Percentiles rank a stretch among this genome's conserved stretches.
Conservation (phyloP, 2,797 vertebrate species). For the Onychomys leucogaster region DNA sequence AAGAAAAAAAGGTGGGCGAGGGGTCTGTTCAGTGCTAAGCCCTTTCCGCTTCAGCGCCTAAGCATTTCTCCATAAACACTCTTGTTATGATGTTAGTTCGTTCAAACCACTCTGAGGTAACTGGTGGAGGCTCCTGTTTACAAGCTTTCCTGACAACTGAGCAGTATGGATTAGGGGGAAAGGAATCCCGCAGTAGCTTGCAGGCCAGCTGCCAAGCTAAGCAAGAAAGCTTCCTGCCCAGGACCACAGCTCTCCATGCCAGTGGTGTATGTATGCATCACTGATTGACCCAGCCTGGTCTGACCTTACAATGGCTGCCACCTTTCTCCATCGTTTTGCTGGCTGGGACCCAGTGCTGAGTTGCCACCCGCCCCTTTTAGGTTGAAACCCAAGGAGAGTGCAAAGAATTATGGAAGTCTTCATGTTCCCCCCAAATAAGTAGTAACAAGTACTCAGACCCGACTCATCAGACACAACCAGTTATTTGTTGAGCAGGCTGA, state of each 20-base stretch:
- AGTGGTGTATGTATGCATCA: background rate
- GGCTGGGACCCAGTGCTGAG: background rate
- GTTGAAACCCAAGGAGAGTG: background rate
- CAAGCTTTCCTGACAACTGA: slow-evolving; percentile 90
- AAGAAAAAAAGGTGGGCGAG: slow-evolving; percentile 99
- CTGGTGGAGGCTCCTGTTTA: slow-evolving; percentile 92
- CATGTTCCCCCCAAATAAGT: background rate
- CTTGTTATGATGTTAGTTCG: slow-evolving; percentile 98
- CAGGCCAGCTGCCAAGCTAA: slow-evolving; percentile 51
- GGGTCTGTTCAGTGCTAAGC: slow-evolving; percentile 99
- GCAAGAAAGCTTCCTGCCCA: slow-evolving; percentile 47
- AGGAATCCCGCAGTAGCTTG: slow-evolving; percentile 51
- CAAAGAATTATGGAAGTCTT: slow-evolving; percentile 33
- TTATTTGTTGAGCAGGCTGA: background rate
- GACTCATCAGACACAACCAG: background rate
- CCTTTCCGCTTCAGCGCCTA: slow-evolving; percentile 98
- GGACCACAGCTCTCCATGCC: slow-evolving; percentile 50
- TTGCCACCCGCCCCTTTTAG: background rate
- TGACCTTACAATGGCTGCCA: background rate
- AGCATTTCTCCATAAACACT: slow-evolving; percentile 96
- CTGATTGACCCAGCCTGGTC: background rate
- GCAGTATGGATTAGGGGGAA: slow-evolving; percentile 83
- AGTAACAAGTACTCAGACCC: background rate
- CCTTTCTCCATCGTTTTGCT: background rate
- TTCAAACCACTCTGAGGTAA: slow-evolving; percentile 90